A percentile compares a stretch with the other conserved stretches of the same genome.
phyloP scores from a whole-genome alignment of 1,140 invertebrate species.

The Halesus radiatus region DNA sequence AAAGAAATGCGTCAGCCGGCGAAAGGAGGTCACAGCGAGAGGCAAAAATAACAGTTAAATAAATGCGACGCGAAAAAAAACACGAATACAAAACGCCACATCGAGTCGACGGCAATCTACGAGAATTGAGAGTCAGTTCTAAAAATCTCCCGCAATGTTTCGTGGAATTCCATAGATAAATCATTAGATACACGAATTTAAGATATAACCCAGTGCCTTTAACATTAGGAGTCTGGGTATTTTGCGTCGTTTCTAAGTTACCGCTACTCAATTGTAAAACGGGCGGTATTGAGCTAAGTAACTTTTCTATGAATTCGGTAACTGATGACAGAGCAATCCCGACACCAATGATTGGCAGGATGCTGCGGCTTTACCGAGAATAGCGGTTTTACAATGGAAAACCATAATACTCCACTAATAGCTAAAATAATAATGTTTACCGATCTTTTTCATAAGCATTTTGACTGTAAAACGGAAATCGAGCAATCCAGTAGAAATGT shows the following conservation, averaged over 20 bases:
- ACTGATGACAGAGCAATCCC: slow-evolving; percentile 11
- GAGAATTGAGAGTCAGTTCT: slow-evolving; percentile 1
- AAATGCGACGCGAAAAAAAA: slow-evolving; percentile 35
- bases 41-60: slow-evolving; percentile 41
- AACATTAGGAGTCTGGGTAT: not conserved
- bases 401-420: not conserved
- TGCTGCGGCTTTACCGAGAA: slow-evolving; percentile 26
- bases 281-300: not conserved
- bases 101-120: not conserved
- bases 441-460: too few relatives aligned
- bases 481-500: too few relatives aligned
- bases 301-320: slow-evolving; percentile 41
- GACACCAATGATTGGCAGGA: slow-evolving; percentile 15
- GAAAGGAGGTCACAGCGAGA: slow-evolving; percentile 38
- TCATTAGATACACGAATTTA: not conserved
- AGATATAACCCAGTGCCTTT: slow-evolving; percentile 12
- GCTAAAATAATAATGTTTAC: too few relatives aligned
- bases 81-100: not conserved
- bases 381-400: slow-evolving; percentile 1
- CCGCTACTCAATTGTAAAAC: slow-evolving; percentile 22
- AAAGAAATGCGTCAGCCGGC: slow-evolving; percentile 40
- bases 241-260: not conserved
- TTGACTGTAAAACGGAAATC: too few relatives aligned
- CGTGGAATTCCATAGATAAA: slow-evolving; percentile 21
- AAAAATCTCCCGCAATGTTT: not conserved